Percentiles rank a stretch among this genome's conserved stretches.
phyloP scores from a whole-genome alignment of 2,113 vertebrate genomes.

The Leuciscus idus region DNA sequence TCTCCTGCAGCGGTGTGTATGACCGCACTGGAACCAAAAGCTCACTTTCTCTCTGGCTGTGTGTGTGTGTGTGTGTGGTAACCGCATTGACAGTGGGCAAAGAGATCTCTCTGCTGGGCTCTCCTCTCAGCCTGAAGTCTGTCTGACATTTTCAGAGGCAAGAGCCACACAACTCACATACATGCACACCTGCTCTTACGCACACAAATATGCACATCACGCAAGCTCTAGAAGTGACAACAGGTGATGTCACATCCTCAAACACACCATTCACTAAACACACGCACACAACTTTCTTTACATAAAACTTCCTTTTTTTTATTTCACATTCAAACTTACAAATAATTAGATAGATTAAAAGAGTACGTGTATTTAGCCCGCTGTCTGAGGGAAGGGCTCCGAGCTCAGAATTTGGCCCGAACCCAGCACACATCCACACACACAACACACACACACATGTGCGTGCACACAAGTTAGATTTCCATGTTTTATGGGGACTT shows the following conservation, averaged over 20 bases:
- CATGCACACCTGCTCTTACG: background rate
- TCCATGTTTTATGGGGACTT: too few relatives aligned
- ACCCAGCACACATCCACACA: too few relatives aligned
- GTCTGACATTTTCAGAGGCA: slow-evolving; percentile 75
- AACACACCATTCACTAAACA: background rate
- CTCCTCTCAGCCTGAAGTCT: slow-evolving; percentile 65
- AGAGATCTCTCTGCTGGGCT: slow-evolving; percentile 56
- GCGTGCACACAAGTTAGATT: too few relatives aligned
- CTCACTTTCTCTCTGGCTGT: background rate
- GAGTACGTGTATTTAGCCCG: too few relatives aligned
- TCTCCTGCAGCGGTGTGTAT: background rate
- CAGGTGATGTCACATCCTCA: slow-evolving; percentile 43
- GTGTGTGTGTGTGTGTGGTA: background rate
- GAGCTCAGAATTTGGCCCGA: too few relatives aligned
- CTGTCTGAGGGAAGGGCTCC: too few relatives aligned
- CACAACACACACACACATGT: too few relatives aligned
- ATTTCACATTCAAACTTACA: too few relatives aligned
- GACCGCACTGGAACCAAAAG: slow-evolving; percentile 4
- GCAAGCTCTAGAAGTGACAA: background rate
- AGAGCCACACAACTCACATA: background rate
- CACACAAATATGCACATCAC: background rate
- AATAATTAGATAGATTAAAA: too few relatives aligned
- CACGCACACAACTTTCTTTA: background rate
- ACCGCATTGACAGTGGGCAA: background rate
- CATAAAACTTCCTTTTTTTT: background rate